A percentile compares a stretch with the other conserved stretches of the same genome.
Conservation (phyloP, 1,140 invertebrate species). For the Eupeodes corollae region DNA sequence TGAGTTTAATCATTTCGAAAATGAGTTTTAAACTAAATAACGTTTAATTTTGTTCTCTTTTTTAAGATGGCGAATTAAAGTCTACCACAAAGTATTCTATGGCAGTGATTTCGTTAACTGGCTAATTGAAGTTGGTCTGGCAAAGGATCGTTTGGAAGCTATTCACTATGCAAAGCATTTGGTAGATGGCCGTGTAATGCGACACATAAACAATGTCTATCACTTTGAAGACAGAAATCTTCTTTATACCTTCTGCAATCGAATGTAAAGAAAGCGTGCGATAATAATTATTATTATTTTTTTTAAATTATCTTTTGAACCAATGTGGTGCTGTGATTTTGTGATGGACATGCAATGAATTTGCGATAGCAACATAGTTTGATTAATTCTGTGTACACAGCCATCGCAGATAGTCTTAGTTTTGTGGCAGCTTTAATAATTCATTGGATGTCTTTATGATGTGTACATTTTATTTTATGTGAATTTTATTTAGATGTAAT, state of each 20-base stretch:
- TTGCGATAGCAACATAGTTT: neutral
- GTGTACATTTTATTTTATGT: too few relatives aligned
- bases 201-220: constrained; percentile 68
- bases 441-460: too few relatives aligned
- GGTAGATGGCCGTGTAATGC: constrained; percentile 68
- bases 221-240: constrained; percentile 66
- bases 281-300: neutral
- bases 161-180: constrained; percentile 71
- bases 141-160: constrained; percentile 61
- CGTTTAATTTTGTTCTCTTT: neutral
- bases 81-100: constrained; percentile 68
- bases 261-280: constrained; percentile 15
- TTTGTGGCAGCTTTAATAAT: too few relatives aligned
- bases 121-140: constrained; percentile 68
- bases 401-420: too few relatives aligned
- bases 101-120: constrained; percentile 77
- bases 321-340: neutral
- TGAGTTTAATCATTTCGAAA: constrained; percentile 3
- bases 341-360: neutral
- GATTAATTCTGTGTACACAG: too few relatives aligned
- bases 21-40: neutral
- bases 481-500: too few relatives aligned
- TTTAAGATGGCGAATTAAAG: constrained; percentile 53
- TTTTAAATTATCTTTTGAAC: neutral
- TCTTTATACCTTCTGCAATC: constrained; percentile 52